phyloP scores from a whole-genome alignment of 2,888 invertebrate species.

The Microdon myrmicae region DNA sequence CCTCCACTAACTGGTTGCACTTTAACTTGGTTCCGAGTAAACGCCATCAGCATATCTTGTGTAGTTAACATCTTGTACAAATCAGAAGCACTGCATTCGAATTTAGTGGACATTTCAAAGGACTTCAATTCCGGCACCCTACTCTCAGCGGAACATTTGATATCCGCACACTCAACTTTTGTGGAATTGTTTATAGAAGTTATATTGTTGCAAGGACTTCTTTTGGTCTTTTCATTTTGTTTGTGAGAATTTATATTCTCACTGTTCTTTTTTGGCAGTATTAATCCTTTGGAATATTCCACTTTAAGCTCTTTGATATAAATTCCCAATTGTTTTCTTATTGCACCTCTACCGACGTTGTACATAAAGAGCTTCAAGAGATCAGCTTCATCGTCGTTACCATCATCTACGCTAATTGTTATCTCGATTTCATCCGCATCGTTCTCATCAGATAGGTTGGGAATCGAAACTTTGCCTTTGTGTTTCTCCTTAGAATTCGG shows the following conservation, averaged over 20 bases:
- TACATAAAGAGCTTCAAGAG: slow-evolving; percentile 86
- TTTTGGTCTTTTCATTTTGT: slow-evolving; percentile 59
- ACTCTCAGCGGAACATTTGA: slow-evolving; percentile 57
- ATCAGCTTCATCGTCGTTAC: slow-evolving; percentile 78
- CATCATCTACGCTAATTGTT: slow-evolving; percentile 80
- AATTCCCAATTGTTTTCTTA: slow-evolving; percentile 78
- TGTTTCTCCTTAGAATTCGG: slow-evolving; percentile 68
- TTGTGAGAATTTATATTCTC: slow-evolving; percentile 46
- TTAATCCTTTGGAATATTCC: slow-evolving; percentile 94
- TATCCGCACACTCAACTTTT: slow-evolving; percentile 47
- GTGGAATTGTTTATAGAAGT: too few species aligned
- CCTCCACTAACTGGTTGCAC: slow-evolving; percentile 86
- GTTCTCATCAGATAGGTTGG: slow-evolving; percentile 98
- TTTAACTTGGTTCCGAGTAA: slow-evolving; percentile 84
- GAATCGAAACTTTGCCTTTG: slow-evolving; percentile 87
- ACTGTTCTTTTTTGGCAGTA: slow-evolving; percentile 88
- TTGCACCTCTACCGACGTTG: slow-evolving; percentile 75
- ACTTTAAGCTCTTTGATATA: slow-evolving; percentile 88
- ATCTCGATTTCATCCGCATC: slow-evolving; percentile 92
- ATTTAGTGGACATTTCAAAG: slow-evolving; percentile 68
- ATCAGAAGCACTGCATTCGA: slow-evolving; percentile 81
- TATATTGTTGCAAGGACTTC: slow-evolving; percentile 69
- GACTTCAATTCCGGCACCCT: slow-evolving; percentile 60
- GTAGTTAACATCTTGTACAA: slow-evolving; percentile 90
- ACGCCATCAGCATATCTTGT: slow-evolving; percentile 89